phyloP scores from a whole-genome alignment of 2,888 invertebrate species.

The Pinctada fucata region DNA sequence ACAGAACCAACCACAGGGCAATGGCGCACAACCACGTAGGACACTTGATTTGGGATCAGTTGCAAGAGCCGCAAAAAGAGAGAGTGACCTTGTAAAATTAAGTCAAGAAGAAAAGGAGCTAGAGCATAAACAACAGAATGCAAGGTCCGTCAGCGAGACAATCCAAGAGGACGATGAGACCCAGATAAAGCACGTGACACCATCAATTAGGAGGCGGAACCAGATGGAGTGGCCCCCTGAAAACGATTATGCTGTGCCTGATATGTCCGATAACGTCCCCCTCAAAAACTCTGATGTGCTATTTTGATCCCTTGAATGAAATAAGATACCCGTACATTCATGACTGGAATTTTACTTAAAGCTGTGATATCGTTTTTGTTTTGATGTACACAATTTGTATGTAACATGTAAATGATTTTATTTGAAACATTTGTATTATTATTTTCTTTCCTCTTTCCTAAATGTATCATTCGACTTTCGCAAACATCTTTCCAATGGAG shows the following conservation, averaged over 20 bases:
- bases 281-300: neutral
- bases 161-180: neutral
- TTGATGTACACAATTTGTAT: no score
- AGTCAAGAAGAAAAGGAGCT: neutral
- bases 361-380: no score
- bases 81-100: neutral
- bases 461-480: no score
- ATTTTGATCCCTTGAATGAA: neutral
- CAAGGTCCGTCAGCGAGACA: neutral
- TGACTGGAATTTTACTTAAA: no score
- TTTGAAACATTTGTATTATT: no score
- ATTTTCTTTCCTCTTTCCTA: no score
- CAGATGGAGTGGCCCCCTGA: neutral
- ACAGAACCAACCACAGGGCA: neutral
- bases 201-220: neutral
- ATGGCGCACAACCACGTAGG: neutral
- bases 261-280: neutral
- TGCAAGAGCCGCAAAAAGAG: neutral
- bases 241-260: neutral
- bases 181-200: neutral
- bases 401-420: no score
- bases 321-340: no score
- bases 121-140: neutral
- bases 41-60: neutral
- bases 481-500: no score